Percentiles rank a stretch among this genome's conserved stretches.
Evolutionary conservation across 2,797 vertebrate species (phyloP).

Genomic region (Perodicticus potto): DNA sequence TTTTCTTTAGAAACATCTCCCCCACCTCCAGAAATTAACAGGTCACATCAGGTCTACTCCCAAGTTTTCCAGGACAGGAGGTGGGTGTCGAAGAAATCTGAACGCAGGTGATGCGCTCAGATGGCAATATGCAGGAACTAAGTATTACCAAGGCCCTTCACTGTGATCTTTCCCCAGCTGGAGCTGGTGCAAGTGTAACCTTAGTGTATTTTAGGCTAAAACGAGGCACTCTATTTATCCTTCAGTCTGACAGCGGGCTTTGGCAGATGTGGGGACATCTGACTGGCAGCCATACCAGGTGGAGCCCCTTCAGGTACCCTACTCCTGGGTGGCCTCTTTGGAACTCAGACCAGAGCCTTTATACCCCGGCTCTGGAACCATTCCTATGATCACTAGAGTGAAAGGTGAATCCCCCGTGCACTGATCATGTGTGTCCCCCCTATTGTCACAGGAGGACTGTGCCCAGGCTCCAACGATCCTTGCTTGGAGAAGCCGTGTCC

Average conservation of each 20-base stretch:
- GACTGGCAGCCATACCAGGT: too few relatives aligned
- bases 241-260: background rate
- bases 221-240: background rate
- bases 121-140: background rate
- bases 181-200: background rate
- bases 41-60: background rate
- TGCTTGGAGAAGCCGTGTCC: conserved; percentile 96
- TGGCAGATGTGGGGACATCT: background rate
- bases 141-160: background rate
- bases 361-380: background rate
- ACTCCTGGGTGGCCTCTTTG: background rate
- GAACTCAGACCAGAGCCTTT: background rate
- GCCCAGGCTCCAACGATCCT: conserved; percentile 92
- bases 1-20: conserved; percentile 41
- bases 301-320: background rate
- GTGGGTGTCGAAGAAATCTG: background rate
- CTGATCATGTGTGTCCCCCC: conserved; percentile 70
- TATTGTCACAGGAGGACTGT: conserved; percentile 91
- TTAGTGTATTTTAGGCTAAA: background rate
- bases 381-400: background rate
- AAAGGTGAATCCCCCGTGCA: background rate
- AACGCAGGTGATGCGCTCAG: background rate
- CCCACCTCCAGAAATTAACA: background rate
- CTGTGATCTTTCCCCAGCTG: background rate
- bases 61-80: background rate